These are phyloP conservation scores for Nymphicus hollandicus DNA, from an alignment of 2,113 vertebrate species.

Conservation along the genomic window DNA sequence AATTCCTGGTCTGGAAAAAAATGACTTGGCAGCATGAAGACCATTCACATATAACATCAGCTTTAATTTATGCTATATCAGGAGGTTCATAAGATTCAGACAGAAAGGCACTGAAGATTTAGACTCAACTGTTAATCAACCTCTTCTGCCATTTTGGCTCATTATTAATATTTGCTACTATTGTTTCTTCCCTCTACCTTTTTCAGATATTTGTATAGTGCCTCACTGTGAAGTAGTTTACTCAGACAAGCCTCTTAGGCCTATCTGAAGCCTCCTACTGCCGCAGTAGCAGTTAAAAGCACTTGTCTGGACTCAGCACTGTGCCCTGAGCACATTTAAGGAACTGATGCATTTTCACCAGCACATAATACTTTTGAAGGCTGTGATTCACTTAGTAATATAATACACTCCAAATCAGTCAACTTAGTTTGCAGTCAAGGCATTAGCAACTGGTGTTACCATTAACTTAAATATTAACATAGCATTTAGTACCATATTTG, in stretches of 20 bases:
- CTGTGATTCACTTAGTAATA: background rate
- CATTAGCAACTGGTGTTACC: background rate
- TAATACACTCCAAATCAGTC: background rate
- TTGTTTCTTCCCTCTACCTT: background rate
- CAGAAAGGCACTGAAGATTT: background rate
- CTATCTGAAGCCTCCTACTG: background rate
- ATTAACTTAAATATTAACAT: background rate
- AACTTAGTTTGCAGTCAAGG: background rate
- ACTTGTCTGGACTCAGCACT: background rate
- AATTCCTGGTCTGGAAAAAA: background rate
- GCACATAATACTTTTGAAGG: background rate
- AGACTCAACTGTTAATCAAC: background rate
- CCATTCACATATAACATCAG: background rate
- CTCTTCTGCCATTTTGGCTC: background rate
- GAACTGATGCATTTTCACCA: background rate
- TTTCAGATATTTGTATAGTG: background rate
- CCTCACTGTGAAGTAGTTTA: background rate
- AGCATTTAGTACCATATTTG: background rate
- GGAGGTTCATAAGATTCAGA: background rate
- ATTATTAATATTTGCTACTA: background rate
- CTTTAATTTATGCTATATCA: background rate
- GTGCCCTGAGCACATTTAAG: background rate
- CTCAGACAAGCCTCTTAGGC: background rate
- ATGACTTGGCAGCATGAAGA: background rate
- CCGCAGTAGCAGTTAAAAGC: background rate